Evolutionary conservation across 1,140 invertebrate species (phyloP).

Genomic region (Rhyacophila brunnea): DNA sequence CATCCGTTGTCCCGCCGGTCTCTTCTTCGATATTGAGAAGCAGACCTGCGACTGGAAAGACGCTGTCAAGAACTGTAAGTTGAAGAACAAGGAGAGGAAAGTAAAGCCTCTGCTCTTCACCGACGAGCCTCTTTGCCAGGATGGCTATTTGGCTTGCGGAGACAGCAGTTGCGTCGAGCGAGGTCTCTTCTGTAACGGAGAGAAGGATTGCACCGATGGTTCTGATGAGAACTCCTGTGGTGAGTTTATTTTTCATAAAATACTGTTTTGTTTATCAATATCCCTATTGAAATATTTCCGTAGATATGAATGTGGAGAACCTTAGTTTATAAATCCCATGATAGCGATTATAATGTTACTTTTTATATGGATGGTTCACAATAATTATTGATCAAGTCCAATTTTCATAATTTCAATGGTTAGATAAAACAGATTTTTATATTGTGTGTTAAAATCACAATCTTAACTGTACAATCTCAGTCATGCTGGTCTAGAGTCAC

Average conservation of each 20-base stretch:
- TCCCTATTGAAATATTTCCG: too few relatives aligned
- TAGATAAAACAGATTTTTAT: too few relatives aligned
- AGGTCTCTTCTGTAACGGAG: constrained; percentile 91
- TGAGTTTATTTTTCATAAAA: too few relatives aligned
- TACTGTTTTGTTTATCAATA: too few relatives aligned
- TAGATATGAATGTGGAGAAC: too few relatives aligned
- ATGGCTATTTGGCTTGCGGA: constrained; percentile 83
- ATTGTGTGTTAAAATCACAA: too few relatives aligned
- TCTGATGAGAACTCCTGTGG: constrained; percentile 91
- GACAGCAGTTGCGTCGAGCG: constrained; percentile 84
- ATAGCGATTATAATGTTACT: too few relatives aligned
- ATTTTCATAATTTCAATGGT: too few relatives aligned
- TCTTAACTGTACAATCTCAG: too few relatives aligned
- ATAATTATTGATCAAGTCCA: too few relatives aligned
- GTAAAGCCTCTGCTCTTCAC: constrained; percentile 86
- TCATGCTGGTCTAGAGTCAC: not conserved
- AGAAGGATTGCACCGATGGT: constrained; percentile 85
- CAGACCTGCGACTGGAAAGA: constrained; percentile 96
- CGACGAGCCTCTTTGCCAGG: constrained; percentile 87
- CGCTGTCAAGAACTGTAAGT: constrained; percentile 88
- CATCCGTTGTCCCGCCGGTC: constrained; percentile 87
- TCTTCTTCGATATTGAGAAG: constrained; percentile 94
- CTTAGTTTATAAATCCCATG: too few relatives aligned
- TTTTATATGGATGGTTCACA: too few relatives aligned
- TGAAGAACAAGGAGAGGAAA: constrained; percentile 88